phyloP scores from a whole-genome alignment of 2,888 invertebrate genomes.

The Aleiodes alternator region DNA sequence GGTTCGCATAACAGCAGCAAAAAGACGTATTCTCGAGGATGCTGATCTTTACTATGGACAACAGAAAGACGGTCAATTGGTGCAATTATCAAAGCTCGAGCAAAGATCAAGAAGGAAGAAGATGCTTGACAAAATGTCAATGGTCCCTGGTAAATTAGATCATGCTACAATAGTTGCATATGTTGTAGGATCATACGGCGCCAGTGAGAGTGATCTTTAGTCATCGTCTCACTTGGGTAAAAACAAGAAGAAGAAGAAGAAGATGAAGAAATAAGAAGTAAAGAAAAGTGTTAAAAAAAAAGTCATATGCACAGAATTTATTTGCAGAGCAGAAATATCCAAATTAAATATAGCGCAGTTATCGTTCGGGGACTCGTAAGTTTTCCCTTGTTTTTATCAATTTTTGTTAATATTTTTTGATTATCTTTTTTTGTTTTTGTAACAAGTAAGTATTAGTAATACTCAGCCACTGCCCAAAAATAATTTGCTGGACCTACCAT shows the following conservation, averaged over 20 bases:
- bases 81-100: slow-evolving; percentile 80
- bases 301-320: slow-evolving; percentile 36
- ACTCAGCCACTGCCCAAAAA: slow-evolving; percentile 30
- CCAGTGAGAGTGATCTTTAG: slow-evolving; percentile 53
- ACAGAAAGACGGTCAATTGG: slow-evolving; percentile 77
- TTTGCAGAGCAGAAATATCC: slow-evolving; percentile 36
- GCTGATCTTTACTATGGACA: slow-evolving; percentile 84
- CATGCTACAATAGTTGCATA: slow-evolving; percentile 91
- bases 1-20: slow-evolving; percentile 84
- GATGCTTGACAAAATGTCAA: slow-evolving; percentile 84
- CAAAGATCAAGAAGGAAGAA: slow-evolving; percentile 82
- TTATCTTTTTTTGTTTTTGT: background rate
- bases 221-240: slow-evolving; percentile 25
- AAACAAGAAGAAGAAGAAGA: background rate
- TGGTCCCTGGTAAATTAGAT: slow-evolving; percentile 91
- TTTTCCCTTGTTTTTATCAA: slow-evolving; percentile 10
- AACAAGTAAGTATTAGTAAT: slow-evolving; percentile 12
- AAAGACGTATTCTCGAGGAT: slow-evolving; percentile 89
- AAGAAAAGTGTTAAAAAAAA: background rate
- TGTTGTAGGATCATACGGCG: slow-evolving; percentile 78
- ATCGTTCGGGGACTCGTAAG: slow-evolving; percentile 12
- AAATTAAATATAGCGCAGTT: slow-evolving; percentile 35
- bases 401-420: background rate
- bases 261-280: slow-evolving; percentile 22
- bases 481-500: slow-evolving; percentile 12